Evolutionary conservation across 2,113 vertebrate genomes (phyloP).

Genomic region (Odocoileus hemionus): DNA sequence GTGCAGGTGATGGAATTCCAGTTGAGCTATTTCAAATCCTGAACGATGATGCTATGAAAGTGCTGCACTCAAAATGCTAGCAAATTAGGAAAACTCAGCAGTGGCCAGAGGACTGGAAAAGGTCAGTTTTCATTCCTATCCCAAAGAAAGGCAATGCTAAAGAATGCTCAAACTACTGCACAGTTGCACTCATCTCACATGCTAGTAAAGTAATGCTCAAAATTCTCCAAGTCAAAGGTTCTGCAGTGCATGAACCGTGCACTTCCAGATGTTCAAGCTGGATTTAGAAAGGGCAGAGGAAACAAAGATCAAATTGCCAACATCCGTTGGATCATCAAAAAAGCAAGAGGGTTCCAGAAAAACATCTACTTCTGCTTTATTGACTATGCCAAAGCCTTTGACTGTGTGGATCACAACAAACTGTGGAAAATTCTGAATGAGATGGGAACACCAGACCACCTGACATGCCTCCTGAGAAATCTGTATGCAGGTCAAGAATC

Average conservation of each 20-base stretch:
- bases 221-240: background rate
- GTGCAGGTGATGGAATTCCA: background rate
- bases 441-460: background rate
- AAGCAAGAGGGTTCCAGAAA: background rate
- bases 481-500: background rate
- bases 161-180: background rate
- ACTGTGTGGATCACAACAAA: background rate
- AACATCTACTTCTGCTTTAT: background rate
- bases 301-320: background rate
- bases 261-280: background rate
- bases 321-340: accelerated
- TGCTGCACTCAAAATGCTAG: background rate
- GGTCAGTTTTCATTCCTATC: background rate
- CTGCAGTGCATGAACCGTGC: accelerated
- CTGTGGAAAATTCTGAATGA: background rate
- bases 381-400: background rate
- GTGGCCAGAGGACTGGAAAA: background rate
- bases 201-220: background rate
- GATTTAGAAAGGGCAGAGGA: background rate
- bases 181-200: background rate
- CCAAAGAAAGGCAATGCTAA: background rate
- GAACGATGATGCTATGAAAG: background rate
- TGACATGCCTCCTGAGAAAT: background rate
- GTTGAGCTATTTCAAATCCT: background rate
- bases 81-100: background rate